Conservation (phyloP, 2,797 vertebrate species). For the Falco naumanni region DNA sequence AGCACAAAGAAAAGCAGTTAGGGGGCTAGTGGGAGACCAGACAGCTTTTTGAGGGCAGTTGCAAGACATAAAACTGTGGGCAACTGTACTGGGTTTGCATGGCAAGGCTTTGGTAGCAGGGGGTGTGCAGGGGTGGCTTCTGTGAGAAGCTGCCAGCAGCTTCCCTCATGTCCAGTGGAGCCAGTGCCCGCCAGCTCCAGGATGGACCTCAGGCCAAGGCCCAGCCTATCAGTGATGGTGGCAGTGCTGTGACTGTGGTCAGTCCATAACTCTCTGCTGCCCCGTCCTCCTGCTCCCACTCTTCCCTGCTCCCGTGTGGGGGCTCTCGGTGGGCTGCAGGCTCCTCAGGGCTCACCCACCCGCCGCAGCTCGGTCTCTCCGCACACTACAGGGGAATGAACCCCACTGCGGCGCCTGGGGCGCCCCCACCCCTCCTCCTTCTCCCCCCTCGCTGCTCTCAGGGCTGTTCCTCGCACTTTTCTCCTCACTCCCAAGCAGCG, state of each 20-base stretch:
- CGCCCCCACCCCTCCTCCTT: background rate
- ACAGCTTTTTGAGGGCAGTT: background rate
- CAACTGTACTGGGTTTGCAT: background rate
- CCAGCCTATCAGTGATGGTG: too few relatives aligned
- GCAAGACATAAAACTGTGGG: background rate
- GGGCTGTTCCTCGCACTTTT: background rate
- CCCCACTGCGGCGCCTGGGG: rapidly evolving
- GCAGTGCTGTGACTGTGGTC: too few relatives aligned
- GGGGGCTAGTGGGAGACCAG: background rate
- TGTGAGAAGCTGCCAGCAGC: too few relatives aligned
- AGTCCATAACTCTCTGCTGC: background rate
- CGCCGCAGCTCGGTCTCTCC: rapidly evolving
- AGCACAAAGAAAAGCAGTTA: background rate
- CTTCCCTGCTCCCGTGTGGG: too few relatives aligned
- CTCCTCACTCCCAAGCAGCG: background rate
- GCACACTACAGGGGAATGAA: too few relatives aligned
- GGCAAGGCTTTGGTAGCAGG: background rate
- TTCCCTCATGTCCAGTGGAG: too few relatives aligned
- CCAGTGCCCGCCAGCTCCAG: too few relatives aligned
- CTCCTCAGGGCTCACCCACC: background rate
- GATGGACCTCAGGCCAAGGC: too few relatives aligned
- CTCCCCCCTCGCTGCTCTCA: background rate
- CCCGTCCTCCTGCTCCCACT: background rate
- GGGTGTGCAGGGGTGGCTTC: too few relatives aligned
- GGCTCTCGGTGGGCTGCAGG: background rate